Evolutionary conservation across 2,888 invertebrate genomes (phyloP), one percentile per base, ranked within the genome.

Genomic region (Mongoloraphidia duomilia): DNA sequence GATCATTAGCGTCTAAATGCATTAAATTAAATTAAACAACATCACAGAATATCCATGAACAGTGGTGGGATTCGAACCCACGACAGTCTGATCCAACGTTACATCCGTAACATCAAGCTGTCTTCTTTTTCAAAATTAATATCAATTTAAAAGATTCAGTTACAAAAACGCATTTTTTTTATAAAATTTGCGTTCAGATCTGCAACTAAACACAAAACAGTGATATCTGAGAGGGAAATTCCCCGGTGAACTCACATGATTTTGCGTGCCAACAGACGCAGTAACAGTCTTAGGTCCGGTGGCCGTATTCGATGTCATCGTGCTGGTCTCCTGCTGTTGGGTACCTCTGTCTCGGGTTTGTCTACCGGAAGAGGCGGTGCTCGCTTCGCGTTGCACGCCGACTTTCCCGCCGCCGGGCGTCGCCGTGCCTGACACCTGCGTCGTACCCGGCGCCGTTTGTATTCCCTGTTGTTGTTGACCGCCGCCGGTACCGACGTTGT

Each of bases 321-420:
- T 80, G 33, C 77, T 76, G 11, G 80, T 78, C 64, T 82, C 82
- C 62, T 82, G 82, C 1, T 80, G 78, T 57, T 81, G 80, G n/a
- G 66, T 64, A 35, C 63, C 67, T 12, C 66, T 59, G 53, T 69
- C 69, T 46, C 68, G 59, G 51, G 65, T 67, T 56, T 68, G 68
- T 52, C 65, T 60, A 26, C 52, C 61, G 58, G 65, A 64, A 51
- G 65, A 65, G 13, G 52, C 62, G 58, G 65, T 65, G 52, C 66
- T 66, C 8, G 48, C 49, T 47, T 54, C 51, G 9, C 53, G 50
- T 47, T 56, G 55, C 34, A 53, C 46, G 47, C 54, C 54, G 40
- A 14, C 41, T 41, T 49, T 44, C 64, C 64, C 50, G 65, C 40
- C 46, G 41, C 47, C 40, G 41, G 44, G 41, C 34, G 40, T 49